Conservation (phyloP, 2,888 invertebrate genomes). For the Cordilura impudica region DNA sequence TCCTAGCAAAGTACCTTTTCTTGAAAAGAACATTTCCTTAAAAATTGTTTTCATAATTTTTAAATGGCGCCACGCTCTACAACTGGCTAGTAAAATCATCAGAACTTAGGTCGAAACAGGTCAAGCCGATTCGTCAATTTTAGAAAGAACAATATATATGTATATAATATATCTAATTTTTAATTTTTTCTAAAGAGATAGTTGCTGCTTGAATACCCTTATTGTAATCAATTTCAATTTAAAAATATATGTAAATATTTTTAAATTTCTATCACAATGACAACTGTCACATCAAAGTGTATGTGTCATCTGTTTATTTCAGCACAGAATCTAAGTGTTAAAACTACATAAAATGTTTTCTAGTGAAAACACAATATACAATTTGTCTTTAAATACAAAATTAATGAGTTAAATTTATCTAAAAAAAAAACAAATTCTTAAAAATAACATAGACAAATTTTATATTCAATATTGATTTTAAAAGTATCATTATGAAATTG, state of each 20-base stretch:
- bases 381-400: conserved; percentile 16
- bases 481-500: conserved; percentile 45
- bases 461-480: conserved; percentile 7
- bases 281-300: conserved; percentile 54
- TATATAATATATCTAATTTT: too few species aligned
- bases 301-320: conserved; percentile 40
- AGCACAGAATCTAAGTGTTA: conserved; percentile 24
- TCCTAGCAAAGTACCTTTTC: too few species aligned
- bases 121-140: too few species aligned
- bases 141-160: too few species aligned
- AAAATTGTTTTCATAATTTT: too few species aligned
- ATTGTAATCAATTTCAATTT: background rate
- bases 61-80: too few species aligned
- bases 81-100: too few species aligned
- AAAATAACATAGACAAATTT: conserved; percentile 1
- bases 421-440: background rate
- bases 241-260: conserved; percentile 7
- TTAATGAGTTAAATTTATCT: conserved; percentile 37
- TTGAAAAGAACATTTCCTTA: too few species aligned
- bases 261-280: conserved; percentile 12
- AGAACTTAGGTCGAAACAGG: too few species aligned
- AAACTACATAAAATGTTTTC: conserved; percentile 40
- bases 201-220: too few species aligned
- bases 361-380: conserved; percentile 28
- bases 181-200: too few species aligned